Evolutionary conservation across 1,140 invertebrate species (phyloP), one percentile per base, ranked within the genome.

Genomic region (Berghia stephanieae): DNA sequence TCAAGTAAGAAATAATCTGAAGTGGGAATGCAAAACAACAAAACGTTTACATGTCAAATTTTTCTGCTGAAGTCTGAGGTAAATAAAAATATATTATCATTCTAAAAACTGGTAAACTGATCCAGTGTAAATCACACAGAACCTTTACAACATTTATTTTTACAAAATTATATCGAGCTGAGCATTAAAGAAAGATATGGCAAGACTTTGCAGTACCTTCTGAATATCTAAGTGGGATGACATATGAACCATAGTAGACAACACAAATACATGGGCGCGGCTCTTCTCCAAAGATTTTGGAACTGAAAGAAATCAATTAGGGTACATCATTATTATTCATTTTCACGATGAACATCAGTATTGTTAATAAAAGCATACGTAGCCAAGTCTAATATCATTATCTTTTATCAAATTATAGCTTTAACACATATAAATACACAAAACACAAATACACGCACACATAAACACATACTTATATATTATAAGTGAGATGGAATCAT

Each of bases 201-300:
- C 43, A 24, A 71, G n/a, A 16, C 0, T 4, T 36, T n/a, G 21
- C 10, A 43, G 55, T 69, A 80, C 81, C 74, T 76, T 66, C n/a
- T 82, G 81, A 3, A 82, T 74, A 34, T 80, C 73, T 27, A 69
- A 42, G 49, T 78, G 75, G 52, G 70, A 73, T 0, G 34, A 18
- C 27, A 82, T 34, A 38, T 82, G 81, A 34, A 52, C 55, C 81
- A 82, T 80, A 3, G 76, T 75, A 27, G 75, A 75, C 73, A 82
- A n/a, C 27, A 82, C 76, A 16, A 69, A 40, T 16, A 42, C n/a
- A 69, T 80, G 55, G 27, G 69, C 79, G 42, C 55, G 38, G 67
- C 66, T 77, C 27, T 80, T 67, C 66, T 82, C 81, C 36, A 82
- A 60, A 55, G 76, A 66, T 69, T 63, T 77, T n/a, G 79, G 79